These are phyloP conservation scores for Synanthedon formicaeformis DNA, from an alignment of 2,888 invertebrate genomes.

Conservation along the genomic window DNA sequence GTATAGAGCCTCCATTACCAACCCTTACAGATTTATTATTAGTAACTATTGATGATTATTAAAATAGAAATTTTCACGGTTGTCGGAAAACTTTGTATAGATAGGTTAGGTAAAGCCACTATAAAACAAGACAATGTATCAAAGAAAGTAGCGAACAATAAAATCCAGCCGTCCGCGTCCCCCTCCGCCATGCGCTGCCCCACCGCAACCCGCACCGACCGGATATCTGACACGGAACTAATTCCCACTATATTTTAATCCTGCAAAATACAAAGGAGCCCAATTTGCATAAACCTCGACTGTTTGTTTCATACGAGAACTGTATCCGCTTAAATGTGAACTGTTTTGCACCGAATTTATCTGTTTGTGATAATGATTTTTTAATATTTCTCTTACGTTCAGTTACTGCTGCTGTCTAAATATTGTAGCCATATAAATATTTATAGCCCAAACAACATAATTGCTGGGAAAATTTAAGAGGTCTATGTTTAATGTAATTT, in stretches of 20 bases:
- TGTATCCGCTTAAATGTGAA: constrained; percentile 54
- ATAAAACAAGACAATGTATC: constrained; percentile 17
- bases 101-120: too few relatives aligned
- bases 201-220: constrained; percentile 15
- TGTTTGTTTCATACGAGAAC: constrained; percentile 65
- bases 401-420: neutral
- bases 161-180: constrained; percentile 46
- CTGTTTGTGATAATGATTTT: constrained; percentile 36
- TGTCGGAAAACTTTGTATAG: too few relatives aligned
- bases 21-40: too few relatives aligned
- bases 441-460: too few relatives aligned
- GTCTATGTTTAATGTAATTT: too few relatives aligned
- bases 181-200: too few relatives aligned
- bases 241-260: constrained; percentile 69
- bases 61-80: too few relatives aligned
- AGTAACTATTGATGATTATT: too few relatives aligned
- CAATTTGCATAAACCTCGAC: constrained; percentile 68
- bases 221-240: constrained; percentile 67
- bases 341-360: constrained; percentile 60
- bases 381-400: constrained; percentile 22
- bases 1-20: too few relatives aligned
- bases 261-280: constrained; percentile 64
- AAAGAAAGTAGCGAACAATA: constrained; percentile 45
- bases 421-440: too few relatives aligned
- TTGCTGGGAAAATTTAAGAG: too few relatives aligned